A percentile compares a stretch with the other conserved stretches of the same genome.
Conservation (phyloP, 2,888 invertebrate genomes). For the Chalcosyrphus nemorum region DNA sequence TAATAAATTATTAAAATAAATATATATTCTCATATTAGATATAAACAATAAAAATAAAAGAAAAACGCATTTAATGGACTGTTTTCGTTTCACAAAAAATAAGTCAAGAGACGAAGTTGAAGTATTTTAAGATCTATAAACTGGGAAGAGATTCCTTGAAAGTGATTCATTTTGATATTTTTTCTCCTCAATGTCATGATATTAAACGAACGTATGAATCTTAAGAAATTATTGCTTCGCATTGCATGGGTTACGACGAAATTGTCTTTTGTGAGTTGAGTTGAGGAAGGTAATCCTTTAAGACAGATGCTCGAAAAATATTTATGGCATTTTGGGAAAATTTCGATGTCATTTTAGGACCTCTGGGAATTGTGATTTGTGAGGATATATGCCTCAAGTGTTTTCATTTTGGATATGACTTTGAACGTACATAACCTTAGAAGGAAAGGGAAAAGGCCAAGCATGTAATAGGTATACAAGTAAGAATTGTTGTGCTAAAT, state of each 20-base stretch:
- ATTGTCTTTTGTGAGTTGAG: neutral
- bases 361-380: no score
- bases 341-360: neutral
- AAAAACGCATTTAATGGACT: neutral
- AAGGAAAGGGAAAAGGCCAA: no score
- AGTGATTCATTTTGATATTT: neutral
- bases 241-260: neutral
- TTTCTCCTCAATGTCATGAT: slow-evolving; percentile 9
- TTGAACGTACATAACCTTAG: no score
- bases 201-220: slow-evolving; percentile 6
- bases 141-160: neutral
- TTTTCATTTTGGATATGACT: no score
- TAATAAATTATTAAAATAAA: slow-evolving; percentile 11
- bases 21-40: slow-evolving; percentile 7
- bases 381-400: no score
- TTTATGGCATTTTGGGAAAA: neutral
- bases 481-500: no score
- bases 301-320: neutral
- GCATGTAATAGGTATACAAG: no score
- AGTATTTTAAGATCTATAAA: slow-evolving; percentile 10
- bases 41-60: slow-evolving; percentile 7
- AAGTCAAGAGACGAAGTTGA: neutral
- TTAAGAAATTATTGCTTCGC: neutral
- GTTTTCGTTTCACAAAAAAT: neutral
- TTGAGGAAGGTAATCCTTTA: neutral